Percentiles rank a stretch among this genome's conserved stretches.
phyloP scores from a whole-genome alignment of 2,797 vertebrate species.

The Enteromius treurensis region DNA sequence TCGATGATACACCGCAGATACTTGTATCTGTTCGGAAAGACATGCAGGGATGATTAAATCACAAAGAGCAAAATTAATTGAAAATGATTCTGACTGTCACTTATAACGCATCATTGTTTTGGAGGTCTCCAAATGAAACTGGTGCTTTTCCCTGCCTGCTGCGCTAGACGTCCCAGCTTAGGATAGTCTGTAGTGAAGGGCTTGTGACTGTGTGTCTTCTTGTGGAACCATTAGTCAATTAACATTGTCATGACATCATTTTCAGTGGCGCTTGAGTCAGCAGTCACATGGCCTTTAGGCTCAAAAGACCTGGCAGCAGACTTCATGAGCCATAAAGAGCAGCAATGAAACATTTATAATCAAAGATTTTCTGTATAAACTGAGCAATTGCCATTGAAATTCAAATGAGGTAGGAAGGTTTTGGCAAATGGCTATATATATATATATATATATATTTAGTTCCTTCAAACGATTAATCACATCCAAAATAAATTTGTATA shows the following conservation, averaged over 20 bases:
- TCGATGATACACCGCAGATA: slow-evolving; percentile 88
- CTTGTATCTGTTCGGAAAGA: slow-evolving; percentile 79
- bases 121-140: slow-evolving; percentile 8
- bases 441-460: no score
- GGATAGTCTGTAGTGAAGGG: not conserved
- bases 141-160: not conserved
- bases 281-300: slow-evolving; percentile 15
- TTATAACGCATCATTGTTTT: not conserved
- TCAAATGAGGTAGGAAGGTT: no score
- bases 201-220: not conserved
- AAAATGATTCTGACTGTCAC: not conserved
- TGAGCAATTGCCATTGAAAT: no score
- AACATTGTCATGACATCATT: slow-evolving; percentile 1
- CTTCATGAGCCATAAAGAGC: not conserved
- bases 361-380: not conserved
- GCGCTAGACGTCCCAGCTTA: not conserved
- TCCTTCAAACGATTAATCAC: no score
- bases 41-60: not conserved
- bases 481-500: no score
- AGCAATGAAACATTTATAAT: not conserved
- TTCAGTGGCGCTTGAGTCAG: not conserved
- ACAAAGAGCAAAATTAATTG: not conserved
- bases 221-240: slow-evolving; percentile 3
- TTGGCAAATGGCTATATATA: no score
- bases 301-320: not conserved